Evolutionary conservation across 2,113 vertebrate species (phyloP).

Genomic region (Potamarius usumacintae): DNA sequence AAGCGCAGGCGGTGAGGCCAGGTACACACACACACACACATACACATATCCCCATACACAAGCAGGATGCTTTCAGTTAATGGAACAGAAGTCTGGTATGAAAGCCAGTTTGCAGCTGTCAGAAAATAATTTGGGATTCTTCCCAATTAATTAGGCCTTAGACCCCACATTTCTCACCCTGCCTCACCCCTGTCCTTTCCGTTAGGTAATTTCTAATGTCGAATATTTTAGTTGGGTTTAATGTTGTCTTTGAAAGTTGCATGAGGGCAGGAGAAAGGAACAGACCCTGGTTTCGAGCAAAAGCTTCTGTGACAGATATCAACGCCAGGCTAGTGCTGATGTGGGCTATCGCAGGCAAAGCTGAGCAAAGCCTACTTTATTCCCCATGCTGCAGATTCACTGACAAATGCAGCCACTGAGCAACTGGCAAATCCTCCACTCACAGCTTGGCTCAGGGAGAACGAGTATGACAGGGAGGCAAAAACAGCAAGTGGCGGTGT

Average conservation of each 20-base stretch:
- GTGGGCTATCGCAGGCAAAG: constrained; percentile 41
- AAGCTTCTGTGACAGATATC: constrained; percentile 49
- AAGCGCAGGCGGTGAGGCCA: constrained; percentile 57
- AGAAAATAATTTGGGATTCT: constrained; percentile 36
- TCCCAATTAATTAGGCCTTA: constrained; percentile 11
- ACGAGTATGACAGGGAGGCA: not conserved
- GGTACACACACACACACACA: constrained; percentile 19
- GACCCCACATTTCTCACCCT: not conserved
- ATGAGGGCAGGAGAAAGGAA: not conserved
- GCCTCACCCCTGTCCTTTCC: not conserved
- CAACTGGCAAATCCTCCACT: constrained; percentile 63
- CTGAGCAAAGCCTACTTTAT: constrained; percentile 47
- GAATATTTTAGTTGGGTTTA: not conserved
- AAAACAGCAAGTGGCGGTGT: constrained; percentile 54
- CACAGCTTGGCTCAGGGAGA: constrained; percentile 54
- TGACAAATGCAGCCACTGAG: constrained; percentile 64
- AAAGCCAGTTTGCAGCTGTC: not conserved
- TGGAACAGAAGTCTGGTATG: constrained; percentile 39
- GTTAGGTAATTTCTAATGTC: not conserved
- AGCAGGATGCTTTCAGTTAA: constrained; percentile 38
- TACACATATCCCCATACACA: constrained; percentile 31
- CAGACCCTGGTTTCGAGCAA: constrained; percentile 28
- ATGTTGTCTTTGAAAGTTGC: not conserved
- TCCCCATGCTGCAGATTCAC: constrained; percentile 48
- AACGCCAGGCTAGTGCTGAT: constrained; percentile 29